phyloP scores from a whole-genome alignment of 2,888 invertebrate species.

The Diogma glabrata region DNA sequence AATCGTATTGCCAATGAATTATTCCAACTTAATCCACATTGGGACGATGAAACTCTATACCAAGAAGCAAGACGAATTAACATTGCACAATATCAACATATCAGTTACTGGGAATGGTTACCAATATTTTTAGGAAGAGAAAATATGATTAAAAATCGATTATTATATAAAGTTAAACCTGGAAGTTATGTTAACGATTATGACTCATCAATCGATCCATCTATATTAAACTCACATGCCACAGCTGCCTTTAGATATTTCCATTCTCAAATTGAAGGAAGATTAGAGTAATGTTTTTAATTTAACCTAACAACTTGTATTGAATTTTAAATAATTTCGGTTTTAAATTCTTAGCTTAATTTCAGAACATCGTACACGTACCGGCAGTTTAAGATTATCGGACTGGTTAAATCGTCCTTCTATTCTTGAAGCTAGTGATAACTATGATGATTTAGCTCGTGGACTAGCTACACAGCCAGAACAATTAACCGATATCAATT shows the following conservation, averaged over 20 bases:
- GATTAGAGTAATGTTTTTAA: constrained; percentile 34
- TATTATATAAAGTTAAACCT: constrained; percentile 30
- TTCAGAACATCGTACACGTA: constrained; percentile 34
- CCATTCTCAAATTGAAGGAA: constrained; percentile 46
- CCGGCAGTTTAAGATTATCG: constrained; percentile 38
- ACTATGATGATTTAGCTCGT: constrained; percentile 60
- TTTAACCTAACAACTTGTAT: not conserved
- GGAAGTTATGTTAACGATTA: constrained; percentile 39
- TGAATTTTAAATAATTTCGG: not conserved
- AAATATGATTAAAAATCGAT: constrained; percentile 35
- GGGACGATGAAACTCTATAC: constrained; percentile 40
- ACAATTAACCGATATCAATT: constrained; percentile 63
- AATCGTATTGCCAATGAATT: constrained; percentile 38
- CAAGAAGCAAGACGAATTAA: constrained; percentile 41
- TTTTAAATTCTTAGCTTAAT: constrained; percentile 32
- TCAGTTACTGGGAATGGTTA: constrained; percentile 43
- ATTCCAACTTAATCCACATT: constrained; percentile 39
- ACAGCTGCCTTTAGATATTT: constrained; percentile 53
- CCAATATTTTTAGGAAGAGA: constrained; percentile 38
- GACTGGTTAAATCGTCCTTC: constrained; percentile 43
- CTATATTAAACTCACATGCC: constrained; percentile 48
- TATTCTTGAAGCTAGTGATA: constrained; percentile 40
- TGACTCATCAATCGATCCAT: constrained; percentile 42
- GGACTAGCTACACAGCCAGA: constrained; percentile 68
- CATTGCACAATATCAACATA: constrained; percentile 40